Base-by-base conservation (phyloP, 1,140 invertebrate species). In the Agrypnia vestita region DNA sequence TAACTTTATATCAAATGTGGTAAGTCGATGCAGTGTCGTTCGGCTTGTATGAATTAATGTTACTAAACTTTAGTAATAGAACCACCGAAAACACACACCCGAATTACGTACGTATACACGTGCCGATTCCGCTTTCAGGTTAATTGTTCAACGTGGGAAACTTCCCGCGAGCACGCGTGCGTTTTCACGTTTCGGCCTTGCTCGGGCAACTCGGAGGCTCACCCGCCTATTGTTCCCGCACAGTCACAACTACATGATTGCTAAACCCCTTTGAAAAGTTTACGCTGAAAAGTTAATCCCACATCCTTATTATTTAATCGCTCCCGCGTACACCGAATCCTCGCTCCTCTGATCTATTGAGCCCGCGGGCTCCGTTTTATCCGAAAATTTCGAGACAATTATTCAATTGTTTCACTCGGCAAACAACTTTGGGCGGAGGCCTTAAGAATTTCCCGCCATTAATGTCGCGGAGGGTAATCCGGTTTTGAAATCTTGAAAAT, bases 221-320 rank as follows among this genome's bases (percentile, higher is more conserved):
- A 15, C 46, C 21, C 10, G 49, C 49, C 44, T 74, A 74, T 74
- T 74, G 71, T 74, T 74, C 71, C 19, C 71, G 25, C 53, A 55
- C 71, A 59, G 21, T 74, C 25, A 74, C 71, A 74, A 56, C 53
- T 74, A 74, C 71, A 56, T 56, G 71, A 74, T 74, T 74, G 71
- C 71, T 56, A 55, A 55, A 74, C 49, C 71, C 71, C 25, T 59
- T 43, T 43, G 53, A 17, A 55, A 74, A 74, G 49, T 74, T 69
- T 74, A 19, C n/a, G 44, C 71, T 17, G 51, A 56, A 74, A 74
- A 74, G 71, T 74, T 74, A 55, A 74, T 74, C 53, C 71, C 53
- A 74, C 53, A 74, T 74, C 71, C 51, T 74, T 74, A 74, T 44
- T 74, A 74, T 74, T 74, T 74, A 55, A 74, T 74, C 71, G 53